phyloP scores from a whole-genome alignment of 2,888 invertebrate genomes.

The Theretra japonica region DNA sequence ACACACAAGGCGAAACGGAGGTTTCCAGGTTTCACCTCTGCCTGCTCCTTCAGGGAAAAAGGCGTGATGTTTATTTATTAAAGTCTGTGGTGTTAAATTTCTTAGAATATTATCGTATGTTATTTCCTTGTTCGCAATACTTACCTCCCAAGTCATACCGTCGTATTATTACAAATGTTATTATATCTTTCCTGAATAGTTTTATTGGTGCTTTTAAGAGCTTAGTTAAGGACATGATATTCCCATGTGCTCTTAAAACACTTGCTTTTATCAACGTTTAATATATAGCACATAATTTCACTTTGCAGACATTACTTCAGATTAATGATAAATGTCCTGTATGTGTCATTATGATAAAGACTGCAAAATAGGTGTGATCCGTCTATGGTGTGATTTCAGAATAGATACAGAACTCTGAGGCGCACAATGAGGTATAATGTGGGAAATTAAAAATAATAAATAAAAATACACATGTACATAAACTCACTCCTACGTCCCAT shows the following conservation, averaged over 20 bases:
- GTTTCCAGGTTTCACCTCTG: too few relatives aligned
- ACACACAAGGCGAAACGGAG: too few relatives aligned
- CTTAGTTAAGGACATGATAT: slow-evolving; percentile 70
- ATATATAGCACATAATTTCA: slow-evolving; percentile 8
- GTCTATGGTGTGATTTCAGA: too few relatives aligned
- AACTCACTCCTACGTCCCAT: too few relatives aligned
- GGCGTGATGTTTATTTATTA: too few relatives aligned
- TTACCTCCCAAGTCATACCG: slow-evolving; percentile 73
- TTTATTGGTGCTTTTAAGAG: slow-evolving; percentile 66
- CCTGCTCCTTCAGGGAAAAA: too few relatives aligned
- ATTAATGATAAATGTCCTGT: background rate
- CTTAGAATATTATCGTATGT: too few relatives aligned
- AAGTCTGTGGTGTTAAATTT: too few relatives aligned
- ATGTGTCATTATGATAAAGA: background rate
- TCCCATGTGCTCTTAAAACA: slow-evolving; percentile 33
- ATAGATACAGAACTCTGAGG: too few relatives aligned
- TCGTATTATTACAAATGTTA: slow-evolving; percentile 71
- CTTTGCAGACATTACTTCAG: background rate
- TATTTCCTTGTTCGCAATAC: slow-evolving; percentile 40
- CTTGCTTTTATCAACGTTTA: background rate
- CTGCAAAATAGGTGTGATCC: background rate
- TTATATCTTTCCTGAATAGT: slow-evolving; percentile 73
- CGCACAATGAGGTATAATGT: too few relatives aligned
- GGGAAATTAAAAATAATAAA: too few relatives aligned
- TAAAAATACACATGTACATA: too few relatives aligned